A percentile compares a stretch with the other conserved stretches of the same genome.
phyloP scores from a whole-genome alignment of 2,797 vertebrate species.

The Danio albolineatus region DNA sequence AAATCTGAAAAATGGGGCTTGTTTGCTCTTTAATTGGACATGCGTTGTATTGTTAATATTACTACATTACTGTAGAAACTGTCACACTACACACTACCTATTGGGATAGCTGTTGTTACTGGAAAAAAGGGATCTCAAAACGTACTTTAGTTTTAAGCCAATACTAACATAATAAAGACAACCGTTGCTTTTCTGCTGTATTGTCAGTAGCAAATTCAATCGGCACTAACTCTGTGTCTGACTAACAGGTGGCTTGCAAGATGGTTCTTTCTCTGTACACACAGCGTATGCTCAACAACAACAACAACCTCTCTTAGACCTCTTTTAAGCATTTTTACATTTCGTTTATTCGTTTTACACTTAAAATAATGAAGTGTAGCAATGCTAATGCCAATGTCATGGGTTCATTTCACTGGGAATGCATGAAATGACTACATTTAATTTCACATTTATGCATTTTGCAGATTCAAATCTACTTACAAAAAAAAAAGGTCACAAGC shows the following conservation, averaged over 20 bases:
- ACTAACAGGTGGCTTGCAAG: background rate
- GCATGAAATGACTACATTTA: background rate
- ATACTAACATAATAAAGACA: background rate
- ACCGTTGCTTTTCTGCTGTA: background rate
- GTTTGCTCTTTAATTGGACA: too few species aligned
- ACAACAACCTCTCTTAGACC: background rate
- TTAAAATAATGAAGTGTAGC: too few species aligned
- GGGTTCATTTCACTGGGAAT: background rate
- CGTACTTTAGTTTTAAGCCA: too few species aligned
- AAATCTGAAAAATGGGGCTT: too few species aligned
- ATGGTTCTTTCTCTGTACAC: background rate
- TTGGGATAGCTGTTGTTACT: background rate
- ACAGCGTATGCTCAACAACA: too few species aligned
- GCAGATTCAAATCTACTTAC: background rate
- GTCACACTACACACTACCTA: background rate
- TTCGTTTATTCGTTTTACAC: too few species aligned
- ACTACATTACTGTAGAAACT: too few species aligned
- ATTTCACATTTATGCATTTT: background rate
- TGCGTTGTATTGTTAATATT: too few species aligned
- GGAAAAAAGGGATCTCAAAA: background rate
- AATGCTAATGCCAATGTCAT: background rate
- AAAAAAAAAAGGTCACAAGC: background rate
- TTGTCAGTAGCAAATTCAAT: background rate
- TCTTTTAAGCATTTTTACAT: background rate
- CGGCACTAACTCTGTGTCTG: background rate